Conservation (phyloP, 1,140 invertebrate genomes). For the Nebria ingens region DNA sequence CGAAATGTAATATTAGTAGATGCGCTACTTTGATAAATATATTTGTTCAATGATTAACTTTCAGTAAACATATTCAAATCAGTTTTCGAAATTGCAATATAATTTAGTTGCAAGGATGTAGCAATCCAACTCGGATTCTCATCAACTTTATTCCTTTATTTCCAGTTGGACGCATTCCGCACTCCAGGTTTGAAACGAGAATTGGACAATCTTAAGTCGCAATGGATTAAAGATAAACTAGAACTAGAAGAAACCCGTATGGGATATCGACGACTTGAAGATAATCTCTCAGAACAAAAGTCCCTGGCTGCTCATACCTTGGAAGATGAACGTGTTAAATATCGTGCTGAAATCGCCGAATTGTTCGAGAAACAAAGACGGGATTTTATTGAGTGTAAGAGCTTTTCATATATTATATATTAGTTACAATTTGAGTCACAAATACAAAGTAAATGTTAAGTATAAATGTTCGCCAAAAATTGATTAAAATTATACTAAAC, state of each 20-base stretch:
- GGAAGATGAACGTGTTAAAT: conserved; percentile 26
- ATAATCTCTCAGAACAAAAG: conserved; percentile 39
- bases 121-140: too few species aligned
- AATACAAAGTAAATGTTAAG: too few species aligned
- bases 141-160: conserved; percentile 25
- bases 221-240: conserved; percentile 37
- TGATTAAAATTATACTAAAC: conserved; percentile 4
- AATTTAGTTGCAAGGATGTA: too few species aligned
- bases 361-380: conserved; percentile 28
- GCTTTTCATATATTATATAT: too few species aligned
- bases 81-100: too few species aligned
- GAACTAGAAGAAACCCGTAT: conserved; percentile 42
- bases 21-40: background rate
- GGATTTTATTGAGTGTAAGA: conserved; percentile 29
- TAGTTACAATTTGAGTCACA: too few species aligned
- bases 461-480: too few species aligned
- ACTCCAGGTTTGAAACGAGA: conserved; percentile 42
- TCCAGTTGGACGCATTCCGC: conserved; percentile 48
- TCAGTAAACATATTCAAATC: too few species aligned
- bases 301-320: conserved; percentile 26
- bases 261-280: conserved; percentile 40
- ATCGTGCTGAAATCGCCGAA: conserved; percentile 21
- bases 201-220: conserved; percentile 38
- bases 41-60: background rate
- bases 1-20: too few species aligned